These are phyloP conservation scores for Scalopus aquaticus DNA, from an alignment of 2,113 vertebrate species.

Conservation along the genomic window DNA sequence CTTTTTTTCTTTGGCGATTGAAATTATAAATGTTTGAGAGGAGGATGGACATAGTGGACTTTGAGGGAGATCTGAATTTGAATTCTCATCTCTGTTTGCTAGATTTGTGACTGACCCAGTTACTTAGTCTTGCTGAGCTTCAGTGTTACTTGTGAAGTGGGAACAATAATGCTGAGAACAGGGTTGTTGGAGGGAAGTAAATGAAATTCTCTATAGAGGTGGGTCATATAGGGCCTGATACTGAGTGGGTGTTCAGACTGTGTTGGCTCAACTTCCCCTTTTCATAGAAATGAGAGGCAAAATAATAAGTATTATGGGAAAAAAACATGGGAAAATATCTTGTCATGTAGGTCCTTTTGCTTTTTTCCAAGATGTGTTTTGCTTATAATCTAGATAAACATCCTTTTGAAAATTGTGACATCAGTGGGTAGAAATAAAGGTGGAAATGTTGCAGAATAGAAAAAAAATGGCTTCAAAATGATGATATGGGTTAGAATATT, in stretches of 20 bases:
- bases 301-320: constrained; percentile 2
- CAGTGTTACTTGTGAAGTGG: constrained; percentile 10
- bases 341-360: constrained; percentile 3
- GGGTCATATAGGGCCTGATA: background rate
- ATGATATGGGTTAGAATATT: background rate
- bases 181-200: background rate
- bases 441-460: constrained; percentile 37
- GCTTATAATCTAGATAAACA: constrained; percentile 36
- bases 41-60: background rate
- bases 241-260: background rate
- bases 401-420: constrained; percentile 36
- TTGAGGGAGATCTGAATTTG: constrained; percentile 13
- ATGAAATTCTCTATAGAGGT: background rate
- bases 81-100: constrained; percentile 27
- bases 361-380: constrained; percentile 39
- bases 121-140: background rate
- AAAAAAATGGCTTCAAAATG: constrained; percentile 23
- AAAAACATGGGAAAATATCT: constrained; percentile 18
- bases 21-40: background rate
- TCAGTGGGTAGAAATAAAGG: constrained; percentile 15
- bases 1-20: constrained; percentile 31
- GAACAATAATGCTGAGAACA: background rate
- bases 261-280: constrained; percentile 9
- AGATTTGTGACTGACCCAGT: background rate
- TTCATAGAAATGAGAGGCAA: constrained; percentile 50